phyloP scores from a whole-genome alignment of 2,888 invertebrate genomes.

The Cylloceria caligata region DNA sequence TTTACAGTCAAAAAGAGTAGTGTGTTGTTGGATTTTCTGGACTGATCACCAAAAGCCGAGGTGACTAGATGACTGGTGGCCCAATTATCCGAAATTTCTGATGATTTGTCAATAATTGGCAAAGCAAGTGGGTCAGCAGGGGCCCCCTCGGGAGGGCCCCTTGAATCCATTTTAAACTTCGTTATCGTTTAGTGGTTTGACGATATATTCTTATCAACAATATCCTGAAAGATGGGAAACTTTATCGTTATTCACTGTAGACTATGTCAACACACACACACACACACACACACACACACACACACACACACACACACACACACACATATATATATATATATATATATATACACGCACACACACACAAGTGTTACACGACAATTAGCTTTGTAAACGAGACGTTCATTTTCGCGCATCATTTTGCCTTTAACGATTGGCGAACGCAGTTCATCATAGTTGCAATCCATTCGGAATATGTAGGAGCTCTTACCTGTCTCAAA shows the following conservation, averaged over 20 bases:
- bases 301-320: too few relatives aligned
- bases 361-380: neutral
- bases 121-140: slow-evolving; percentile 81
- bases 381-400: slow-evolving; percentile 5
- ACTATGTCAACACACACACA: neutral
- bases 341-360: too few relatives aligned
- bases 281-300: too few relatives aligned
- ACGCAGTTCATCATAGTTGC: neutral
- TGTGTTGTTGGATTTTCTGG: slow-evolving; percentile 79
- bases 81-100: slow-evolving; percentile 77
- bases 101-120: slow-evolving; percentile 77
- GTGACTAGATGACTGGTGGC: slow-evolving; percentile 74
- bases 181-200: slow-evolving; percentile 43
- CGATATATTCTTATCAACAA: slow-evolving; percentile 3
- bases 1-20: slow-evolving; percentile 80
- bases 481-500: slow-evolving; percentile 39
- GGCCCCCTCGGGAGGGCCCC: slow-evolving; percentile 85
- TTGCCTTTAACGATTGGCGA: neutral
- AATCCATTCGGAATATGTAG: neutral
- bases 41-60: slow-evolving; percentile 75
- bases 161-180: slow-evolving; percentile 79
- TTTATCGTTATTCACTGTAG: slow-evolving; percentile 22
- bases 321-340: too few relatives aligned
- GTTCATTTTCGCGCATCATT: slow-evolving; percentile 2
- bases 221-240: neutral